phyloP scores from a whole-genome alignment of 92 coral and sea anemone genomes.

The Galaxea fascicularis region DNA sequence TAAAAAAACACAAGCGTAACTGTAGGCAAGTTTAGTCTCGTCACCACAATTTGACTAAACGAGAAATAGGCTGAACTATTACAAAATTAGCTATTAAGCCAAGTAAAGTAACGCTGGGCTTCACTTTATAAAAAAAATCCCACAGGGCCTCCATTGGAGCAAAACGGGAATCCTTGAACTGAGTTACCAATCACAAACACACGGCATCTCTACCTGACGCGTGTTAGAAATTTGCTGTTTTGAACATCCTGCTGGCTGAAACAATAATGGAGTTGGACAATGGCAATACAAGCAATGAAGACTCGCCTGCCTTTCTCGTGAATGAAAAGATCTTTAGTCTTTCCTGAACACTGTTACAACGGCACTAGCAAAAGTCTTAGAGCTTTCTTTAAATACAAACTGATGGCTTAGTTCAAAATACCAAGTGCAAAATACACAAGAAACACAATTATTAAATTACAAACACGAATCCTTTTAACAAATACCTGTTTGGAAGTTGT shows the following conservation, averaged over 20 bases:
- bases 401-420: background rate
- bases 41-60: background rate
- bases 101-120: background rate
- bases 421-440: too few species aligned
- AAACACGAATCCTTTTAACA: too few species aligned
- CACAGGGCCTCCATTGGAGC: background rate
- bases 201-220: background rate
- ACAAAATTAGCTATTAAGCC: background rate
- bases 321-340: constrained; percentile 19
- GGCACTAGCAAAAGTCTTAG: background rate
- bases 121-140: background rate
- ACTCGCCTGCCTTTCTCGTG: constrained; percentile 29
- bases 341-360: background rate
- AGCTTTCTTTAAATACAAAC: background rate
- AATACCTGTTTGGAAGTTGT: too few species aligned
- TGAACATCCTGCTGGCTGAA: constrained; percentile 16
- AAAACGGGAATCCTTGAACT: background rate
- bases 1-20: constrained; percentile 11
- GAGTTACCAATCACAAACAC: background rate
- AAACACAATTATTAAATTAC: too few species aligned
- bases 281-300: background rate
- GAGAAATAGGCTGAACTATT: background rate
- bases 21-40: background rate
- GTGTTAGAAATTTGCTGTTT: constrained; percentile 19
- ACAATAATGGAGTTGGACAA: background rate